Conservation (phyloP, 2,797 vertebrate genomes). For the Coluber constrictor region DNA sequence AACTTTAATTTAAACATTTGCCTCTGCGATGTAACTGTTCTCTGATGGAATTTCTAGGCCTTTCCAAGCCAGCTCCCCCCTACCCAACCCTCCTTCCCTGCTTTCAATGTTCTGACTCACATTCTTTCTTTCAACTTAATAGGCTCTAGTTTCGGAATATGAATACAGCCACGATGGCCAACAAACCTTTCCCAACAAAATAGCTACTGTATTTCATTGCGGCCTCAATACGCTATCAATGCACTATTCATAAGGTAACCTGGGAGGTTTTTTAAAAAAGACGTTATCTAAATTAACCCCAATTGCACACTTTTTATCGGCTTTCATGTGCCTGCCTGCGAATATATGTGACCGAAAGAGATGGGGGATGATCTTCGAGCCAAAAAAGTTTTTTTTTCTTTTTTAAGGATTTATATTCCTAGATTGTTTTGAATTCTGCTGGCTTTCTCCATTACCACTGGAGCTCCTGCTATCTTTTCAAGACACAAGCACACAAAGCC, state of each 20-base stretch:
- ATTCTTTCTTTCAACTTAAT: conserved; percentile 37
- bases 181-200: conserved; percentile 24
- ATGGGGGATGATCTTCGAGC: background rate
- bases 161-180: background rate
- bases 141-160: conserved; percentile 36
- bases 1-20: conserved; percentile 39
- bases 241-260: conserved; percentile 28
- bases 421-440: background rate
- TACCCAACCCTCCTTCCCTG: background rate
- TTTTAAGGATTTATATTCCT: background rate
- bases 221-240: background rate
- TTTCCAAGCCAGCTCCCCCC: background rate
- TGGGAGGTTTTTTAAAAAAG: background rate
- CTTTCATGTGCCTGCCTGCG: background rate
- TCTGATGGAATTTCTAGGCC: conserved; percentile 4
- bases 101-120: background rate
- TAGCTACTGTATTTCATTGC: conserved; percentile 30
- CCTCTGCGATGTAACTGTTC: conserved; percentile 36
- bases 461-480: background rate
- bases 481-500: background rate
- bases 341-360: background rate
- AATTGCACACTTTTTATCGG: conserved; percentile 9
- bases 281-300: conserved; percentile 17
- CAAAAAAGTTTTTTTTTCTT: background rate
- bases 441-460: background rate